These are phyloP conservation scores for Apeltes quadracus DNA, from an alignment of 2,113 vertebrate species.

Conservation along the genomic window DNA sequence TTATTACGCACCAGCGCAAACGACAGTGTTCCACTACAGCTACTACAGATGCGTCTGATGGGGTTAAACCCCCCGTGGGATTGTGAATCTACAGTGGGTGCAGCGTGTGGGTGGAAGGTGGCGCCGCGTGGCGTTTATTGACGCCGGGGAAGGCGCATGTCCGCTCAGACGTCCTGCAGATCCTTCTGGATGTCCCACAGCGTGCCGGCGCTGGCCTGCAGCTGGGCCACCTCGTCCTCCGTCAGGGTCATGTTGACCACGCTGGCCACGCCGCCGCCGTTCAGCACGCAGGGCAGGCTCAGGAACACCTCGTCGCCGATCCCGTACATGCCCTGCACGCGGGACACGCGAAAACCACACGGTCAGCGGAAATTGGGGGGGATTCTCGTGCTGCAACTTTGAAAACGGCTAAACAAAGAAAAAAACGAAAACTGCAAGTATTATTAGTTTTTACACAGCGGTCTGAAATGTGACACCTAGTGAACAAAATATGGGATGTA, in stretches of 20 bases:
- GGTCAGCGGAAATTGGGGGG: not conserved
- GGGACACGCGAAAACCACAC: not conserved
- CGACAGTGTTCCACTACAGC: slow-evolving; percentile 1
- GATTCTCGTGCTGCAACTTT: not conserved
- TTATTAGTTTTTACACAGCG: not conserved
- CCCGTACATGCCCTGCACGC: slow-evolving; percentile 88
- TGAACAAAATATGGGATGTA: not conserved
- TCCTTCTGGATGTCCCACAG: slow-evolving; percentile 94
- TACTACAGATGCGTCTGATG: too few relatives aligned
- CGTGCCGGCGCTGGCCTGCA: slow-evolving; percentile 88
- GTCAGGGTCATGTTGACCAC: slow-evolving; percentile 93
- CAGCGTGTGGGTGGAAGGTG: slow-evolving; percentile 7
- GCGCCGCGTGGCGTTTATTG: slow-evolving; percentile 22
- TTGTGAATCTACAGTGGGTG: slow-evolving; percentile 33
- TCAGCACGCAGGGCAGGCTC: slow-evolving; percentile 91
- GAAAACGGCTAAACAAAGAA: too few relatives aligned
- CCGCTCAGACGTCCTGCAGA: slow-evolving; percentile 83
- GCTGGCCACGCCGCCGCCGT: slow-evolving; percentile 84
- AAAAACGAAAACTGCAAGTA: not conserved
- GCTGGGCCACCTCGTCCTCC: slow-evolving; percentile 86
- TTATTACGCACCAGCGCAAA: slow-evolving; percentile 53
- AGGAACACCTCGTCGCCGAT: slow-evolving; percentile 90
- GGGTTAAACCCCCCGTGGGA: slow-evolving; percentile 2
- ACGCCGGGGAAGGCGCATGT: not conserved
- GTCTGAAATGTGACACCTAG: not conserved